Evolutionary conservation across 1,140 invertebrate genomes (phyloP).

Genomic region (Cydia splendana): DNA sequence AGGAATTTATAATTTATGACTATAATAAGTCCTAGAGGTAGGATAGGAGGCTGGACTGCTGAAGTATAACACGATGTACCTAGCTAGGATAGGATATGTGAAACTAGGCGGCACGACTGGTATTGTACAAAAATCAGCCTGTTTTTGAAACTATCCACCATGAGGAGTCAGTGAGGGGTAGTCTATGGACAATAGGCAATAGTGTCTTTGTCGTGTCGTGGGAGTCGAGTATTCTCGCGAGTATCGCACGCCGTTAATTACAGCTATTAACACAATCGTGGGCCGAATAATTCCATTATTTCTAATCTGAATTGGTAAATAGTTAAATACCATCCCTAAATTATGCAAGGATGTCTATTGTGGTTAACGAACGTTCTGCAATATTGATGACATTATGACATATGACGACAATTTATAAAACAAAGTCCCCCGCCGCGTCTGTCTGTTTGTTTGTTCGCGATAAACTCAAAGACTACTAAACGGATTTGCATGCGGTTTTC

Average conservation of each 20-base stretch:
- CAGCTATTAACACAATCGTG: constrained; percentile 18
- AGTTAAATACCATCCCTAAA: constrained; percentile 24
- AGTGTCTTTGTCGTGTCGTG: constrained; percentile 4
- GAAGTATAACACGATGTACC: too few species aligned
- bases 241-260: constrained; percentile 25
- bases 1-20: too few species aligned
- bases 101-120: too few species aligned
- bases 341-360: constrained; percentile 28
- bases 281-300: constrained; percentile 15
- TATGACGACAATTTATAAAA: background rate
- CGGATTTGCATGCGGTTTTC: too few species aligned
- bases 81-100: too few species aligned
- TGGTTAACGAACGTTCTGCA: background rate
- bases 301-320: constrained; percentile 2
- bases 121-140: too few species aligned
- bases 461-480: too few species aligned
- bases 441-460: too few species aligned
- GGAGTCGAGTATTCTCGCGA: constrained; percentile 17
- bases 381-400: background rate
- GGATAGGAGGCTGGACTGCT: too few species aligned
- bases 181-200: constrained; percentile 3
- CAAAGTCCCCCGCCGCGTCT: too few species aligned
- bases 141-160: background rate
- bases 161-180: background rate
- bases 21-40: too few species aligned